These are phyloP conservation scores for Tryphoninae sp. DNA, from an alignment of 2,888 invertebrate genomes.

Conservation along the genomic window DNA sequence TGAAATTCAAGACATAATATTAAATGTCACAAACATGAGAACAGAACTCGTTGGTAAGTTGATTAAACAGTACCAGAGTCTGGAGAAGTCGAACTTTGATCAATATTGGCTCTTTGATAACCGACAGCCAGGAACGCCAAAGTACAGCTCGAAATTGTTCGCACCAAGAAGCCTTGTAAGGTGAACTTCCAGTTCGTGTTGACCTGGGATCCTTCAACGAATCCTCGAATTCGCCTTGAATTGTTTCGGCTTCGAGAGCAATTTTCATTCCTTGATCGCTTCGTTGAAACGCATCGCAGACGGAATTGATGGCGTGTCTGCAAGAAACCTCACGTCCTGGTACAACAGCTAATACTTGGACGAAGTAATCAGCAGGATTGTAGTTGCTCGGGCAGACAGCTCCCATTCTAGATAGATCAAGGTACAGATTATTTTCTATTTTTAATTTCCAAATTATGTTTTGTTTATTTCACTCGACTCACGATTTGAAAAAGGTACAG, in stretches of 20 bases:
- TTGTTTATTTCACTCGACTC: constrained; percentile 75
- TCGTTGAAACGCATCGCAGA: constrained; percentile 89
- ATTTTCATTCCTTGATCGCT: constrained; percentile 86
- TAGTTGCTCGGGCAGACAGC: constrained; percentile 94
- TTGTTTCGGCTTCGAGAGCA: constrained; percentile 83
- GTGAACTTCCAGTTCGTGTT: constrained; percentile 77
- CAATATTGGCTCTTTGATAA: constrained; percentile 94
- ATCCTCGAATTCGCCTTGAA: constrained; percentile 71
- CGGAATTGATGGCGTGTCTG: constrained; percentile 88
- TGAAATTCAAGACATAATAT: background rate
- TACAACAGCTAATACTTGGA: constrained; percentile 93
- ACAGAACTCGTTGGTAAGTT: no score
- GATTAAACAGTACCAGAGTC: constrained; percentile 86
- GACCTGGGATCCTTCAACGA: constrained; percentile 64
- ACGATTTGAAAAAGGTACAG: constrained; percentile 91
- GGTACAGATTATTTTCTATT: constrained; percentile 16
- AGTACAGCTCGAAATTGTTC: constrained; percentile 94
- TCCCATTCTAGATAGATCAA: constrained; percentile 84
- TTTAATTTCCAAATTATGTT: background rate
- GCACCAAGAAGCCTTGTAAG: constrained; percentile 93
- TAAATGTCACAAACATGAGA: background rate
- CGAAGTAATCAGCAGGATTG: constrained; percentile 97
- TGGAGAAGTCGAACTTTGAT: constrained; percentile 94
- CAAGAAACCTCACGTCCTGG: constrained; percentile 93
- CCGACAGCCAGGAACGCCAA: constrained; percentile 94